A percentile compares a stretch with the other conserved stretches of the same genome.
Conservation (phyloP, 2,113 vertebrate species). For the Crotalus tigris region DNA sequence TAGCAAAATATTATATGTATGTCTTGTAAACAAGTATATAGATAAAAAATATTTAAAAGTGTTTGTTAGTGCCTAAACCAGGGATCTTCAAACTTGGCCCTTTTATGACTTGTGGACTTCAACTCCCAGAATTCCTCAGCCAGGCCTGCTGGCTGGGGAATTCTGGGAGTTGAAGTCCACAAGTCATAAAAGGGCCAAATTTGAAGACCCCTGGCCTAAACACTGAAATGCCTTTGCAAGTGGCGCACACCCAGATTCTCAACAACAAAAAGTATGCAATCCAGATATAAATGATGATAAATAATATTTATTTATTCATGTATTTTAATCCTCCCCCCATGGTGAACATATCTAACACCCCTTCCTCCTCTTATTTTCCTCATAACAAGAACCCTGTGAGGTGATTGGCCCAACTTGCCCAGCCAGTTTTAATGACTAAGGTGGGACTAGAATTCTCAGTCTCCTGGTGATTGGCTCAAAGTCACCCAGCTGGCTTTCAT, state of each 20-base stretch:
- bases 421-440: not conserved
- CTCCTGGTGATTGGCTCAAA: too few relatives aligned
- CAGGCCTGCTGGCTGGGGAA: too few relatives aligned
- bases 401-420: not conserved
- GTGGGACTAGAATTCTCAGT: too few relatives aligned
- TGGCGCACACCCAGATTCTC: not conserved
- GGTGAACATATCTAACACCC: not conserved
- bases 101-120: too few relatives aligned
- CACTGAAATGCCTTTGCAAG: not conserved
- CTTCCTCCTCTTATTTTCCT: not conserved
- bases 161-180: too few relatives aligned
- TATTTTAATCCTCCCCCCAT: not conserved
- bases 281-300: not conserved
- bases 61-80: not conserved
- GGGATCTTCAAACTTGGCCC: too few relatives aligned
- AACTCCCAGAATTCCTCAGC: too few relatives aligned
- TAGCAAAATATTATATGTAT: not conserved
- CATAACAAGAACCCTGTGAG: not conserved
- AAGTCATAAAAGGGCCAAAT: too few relatives aligned
- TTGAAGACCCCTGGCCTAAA: not conserved
- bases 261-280: not conserved
- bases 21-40: not conserved
- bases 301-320: not conserved
- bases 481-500: too few relatives aligned
- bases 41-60: not conserved